phyloP scores from a whole-genome alignment of 1,140 invertebrate genomes.

The Maconellicoccus hirsutus region DNA sequence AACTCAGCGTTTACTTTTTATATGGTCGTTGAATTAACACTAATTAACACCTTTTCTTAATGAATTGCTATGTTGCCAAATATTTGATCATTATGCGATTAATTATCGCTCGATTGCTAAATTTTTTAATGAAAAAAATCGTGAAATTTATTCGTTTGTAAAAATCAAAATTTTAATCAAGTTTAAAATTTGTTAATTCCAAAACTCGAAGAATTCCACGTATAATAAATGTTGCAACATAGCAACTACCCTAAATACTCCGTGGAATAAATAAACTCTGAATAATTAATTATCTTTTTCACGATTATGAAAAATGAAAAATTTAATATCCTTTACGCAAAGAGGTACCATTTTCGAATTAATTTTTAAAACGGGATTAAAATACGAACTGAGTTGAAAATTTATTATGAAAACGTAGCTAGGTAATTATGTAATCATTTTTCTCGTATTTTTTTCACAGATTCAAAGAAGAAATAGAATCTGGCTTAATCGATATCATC shows the following conservation, averaged over 20 bases:
- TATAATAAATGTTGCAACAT: no score
- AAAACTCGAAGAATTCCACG: no score
- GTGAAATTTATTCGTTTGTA: background rate
- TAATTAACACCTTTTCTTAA: no score
- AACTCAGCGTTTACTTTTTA: no score
- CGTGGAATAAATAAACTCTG: no score
- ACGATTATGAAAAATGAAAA: background rate
- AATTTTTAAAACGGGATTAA: no score
- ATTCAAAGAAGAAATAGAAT: slow-evolving; percentile 61
- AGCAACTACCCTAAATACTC: no score
- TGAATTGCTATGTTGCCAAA: background rate
- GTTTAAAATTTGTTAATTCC: no score
- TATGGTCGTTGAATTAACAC: no score
- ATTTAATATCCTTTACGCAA: background rate
- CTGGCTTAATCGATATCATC: slow-evolving; percentile 79
- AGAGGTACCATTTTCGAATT: no score
- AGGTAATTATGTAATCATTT: background rate
- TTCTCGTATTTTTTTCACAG: slow-evolving; percentile 37
- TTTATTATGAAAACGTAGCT: background rate
- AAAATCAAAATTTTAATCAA: no score
- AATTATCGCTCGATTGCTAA: background rate
- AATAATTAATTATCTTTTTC: no score
- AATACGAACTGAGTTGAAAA: background rate
- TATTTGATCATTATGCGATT: background rate
- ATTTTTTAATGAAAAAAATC: background rate